These are phyloP conservation scores for Pinna nobilis DNA, from an alignment of 1,140 invertebrate genomes.

Conservation along the genomic window DNA sequence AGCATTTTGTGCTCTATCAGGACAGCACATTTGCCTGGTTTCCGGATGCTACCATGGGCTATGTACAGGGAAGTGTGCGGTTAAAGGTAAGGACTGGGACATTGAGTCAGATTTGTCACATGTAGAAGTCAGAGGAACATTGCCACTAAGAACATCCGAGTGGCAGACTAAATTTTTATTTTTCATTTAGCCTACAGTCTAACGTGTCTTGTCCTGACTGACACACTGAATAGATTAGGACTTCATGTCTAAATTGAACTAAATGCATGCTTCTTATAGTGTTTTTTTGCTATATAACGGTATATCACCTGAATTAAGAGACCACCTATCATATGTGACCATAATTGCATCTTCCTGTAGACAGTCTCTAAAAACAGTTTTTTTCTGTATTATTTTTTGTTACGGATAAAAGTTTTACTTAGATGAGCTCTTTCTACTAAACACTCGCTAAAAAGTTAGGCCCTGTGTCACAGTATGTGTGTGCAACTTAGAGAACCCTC, in stretches of 20 bases:
- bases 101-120: too few relatives aligned
- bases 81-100: constrained; percentile 41
- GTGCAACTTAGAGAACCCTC: too few relatives aligned
- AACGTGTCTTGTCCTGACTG: background rate
- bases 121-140: background rate
- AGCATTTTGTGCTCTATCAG: constrained; percentile 22
- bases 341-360: too few relatives aligned
- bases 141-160: background rate
- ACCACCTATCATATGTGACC: too few relatives aligned
- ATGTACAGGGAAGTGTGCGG: constrained; percentile 36
- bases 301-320: too few relatives aligned
- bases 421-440: too few relatives aligned
- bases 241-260: background rate
- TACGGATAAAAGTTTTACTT: background rate
- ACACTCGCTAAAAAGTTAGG: too few relatives aligned
- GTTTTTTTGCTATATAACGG: background rate
- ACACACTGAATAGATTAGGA: background rate
- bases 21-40: constrained; percentile 52
- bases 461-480: too few relatives aligned
- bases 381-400: background rate
- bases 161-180: background rate
- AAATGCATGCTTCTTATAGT: background rate
- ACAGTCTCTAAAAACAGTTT: background rate
- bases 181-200: background rate
- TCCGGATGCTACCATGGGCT: constrained; percentile 24